Base-by-base conservation (phyloP, 2,797 vertebrate genomes). In the Sebastes minor region DNA sequence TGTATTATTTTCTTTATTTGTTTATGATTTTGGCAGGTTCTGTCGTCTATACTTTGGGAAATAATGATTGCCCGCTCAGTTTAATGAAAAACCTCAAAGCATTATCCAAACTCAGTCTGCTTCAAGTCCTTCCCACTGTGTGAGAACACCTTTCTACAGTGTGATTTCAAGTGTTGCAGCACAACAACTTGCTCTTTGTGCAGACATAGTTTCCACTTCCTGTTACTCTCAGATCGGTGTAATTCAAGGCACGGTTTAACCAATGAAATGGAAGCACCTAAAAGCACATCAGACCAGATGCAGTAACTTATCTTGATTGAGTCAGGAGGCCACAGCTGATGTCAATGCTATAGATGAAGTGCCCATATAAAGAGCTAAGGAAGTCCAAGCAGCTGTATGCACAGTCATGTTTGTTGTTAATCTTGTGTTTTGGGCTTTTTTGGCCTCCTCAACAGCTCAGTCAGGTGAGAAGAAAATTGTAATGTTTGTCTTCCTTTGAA, bases 251-350 rank as follows among this genome's bases (percentile, higher is more conserved):
- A 38, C 6, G 7, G 38, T 67, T 88, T n/a, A 84, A 68, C 82
- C 85, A 86, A 82, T 86, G 61, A 78, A 66, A 55, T 25, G 13
- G 61, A 63, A n/a, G 30, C 68, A 70, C 63, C 72, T 6, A 63
- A 42, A 71, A 63, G 55, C 79, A 57, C 59, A 56, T 62, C 68
- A 64, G 27, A 69, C 35, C 63, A 56, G 67, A 62, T 79, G 75
- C 28, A 64, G 30, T 81, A 35, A 79, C 89, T 85, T 52, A 74
- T 65, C 83, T 57, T 86, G 87, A 91, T 88, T 92, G 86, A 89
- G 67, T 57, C 65, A 53, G 33, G 53, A 81, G 42, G 46, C 32
- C 82, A 62, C 92, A 93, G 90, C 92, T 94, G 93, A 86, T 72
- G 65, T 80, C 79, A 86, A 80, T 94, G 82, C 14, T 14, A 8